Conservation (phyloP, 1,140 invertebrate genomes). For the Neuroterus valhalla region DNA sequence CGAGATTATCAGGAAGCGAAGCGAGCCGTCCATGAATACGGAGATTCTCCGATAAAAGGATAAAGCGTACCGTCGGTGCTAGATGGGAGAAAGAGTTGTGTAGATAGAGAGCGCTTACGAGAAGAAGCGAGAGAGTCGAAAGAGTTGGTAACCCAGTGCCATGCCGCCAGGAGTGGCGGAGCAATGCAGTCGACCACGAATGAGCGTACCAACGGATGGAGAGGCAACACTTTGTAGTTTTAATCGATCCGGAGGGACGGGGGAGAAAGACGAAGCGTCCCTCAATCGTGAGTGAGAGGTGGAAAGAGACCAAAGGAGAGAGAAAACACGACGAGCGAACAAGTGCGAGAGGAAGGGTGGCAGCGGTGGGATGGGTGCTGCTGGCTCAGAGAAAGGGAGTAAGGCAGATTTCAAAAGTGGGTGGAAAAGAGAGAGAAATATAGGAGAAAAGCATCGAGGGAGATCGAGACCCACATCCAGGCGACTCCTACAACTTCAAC, state of each 20-base stretch:
- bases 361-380: slow-evolving; percentile 42
- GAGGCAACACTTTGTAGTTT: slow-evolving; percentile 71
- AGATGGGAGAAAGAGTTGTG: slow-evolving; percentile 28
- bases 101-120: slow-evolving; percentile 36
- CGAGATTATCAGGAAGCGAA: slow-evolving; percentile 64
- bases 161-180: slow-evolving; percentile 49
- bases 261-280: slow-evolving; percentile 47
- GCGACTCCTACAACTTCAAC: slow-evolving; percentile 71
- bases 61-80: slow-evolving; percentile 33
- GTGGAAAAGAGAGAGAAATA: slow-evolving; percentile 51
- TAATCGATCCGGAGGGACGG: slow-evolving; percentile 70
- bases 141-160: slow-evolving; percentile 68
- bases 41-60: slow-evolving; percentile 61
- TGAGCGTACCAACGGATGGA: slow-evolving; percentile 65
- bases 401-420: slow-evolving; percentile 46
- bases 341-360: slow-evolving; percentile 44
- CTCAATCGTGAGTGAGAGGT: slow-evolving; percentile 48
- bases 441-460: slow-evolving; percentile 51
- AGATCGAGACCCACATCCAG: slow-evolving; percentile 70
- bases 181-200: slow-evolving; percentile 70
- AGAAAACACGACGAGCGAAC: slow-evolving; percentile 45
- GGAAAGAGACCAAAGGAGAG: slow-evolving; percentile 51
- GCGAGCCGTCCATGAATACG: slow-evolving; percentile 59
- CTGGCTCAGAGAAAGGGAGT: slow-evolving; percentile 30
- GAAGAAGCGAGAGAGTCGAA: slow-evolving; percentile 47